Conservation (phyloP, 64 coral and sea anemone species). For the Pachyseris speciosa region DNA sequence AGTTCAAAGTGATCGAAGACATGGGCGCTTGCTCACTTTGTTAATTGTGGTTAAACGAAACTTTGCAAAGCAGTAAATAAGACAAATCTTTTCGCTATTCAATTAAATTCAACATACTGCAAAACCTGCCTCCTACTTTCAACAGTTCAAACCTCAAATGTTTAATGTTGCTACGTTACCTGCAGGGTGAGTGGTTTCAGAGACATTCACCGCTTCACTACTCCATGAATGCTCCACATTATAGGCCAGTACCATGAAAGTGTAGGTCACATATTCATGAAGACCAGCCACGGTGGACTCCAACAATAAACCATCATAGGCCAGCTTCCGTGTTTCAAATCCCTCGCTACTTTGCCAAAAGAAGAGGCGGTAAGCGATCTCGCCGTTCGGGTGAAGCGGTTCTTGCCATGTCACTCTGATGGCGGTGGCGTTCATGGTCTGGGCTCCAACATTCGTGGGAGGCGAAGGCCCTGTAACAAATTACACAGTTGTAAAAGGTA, state of each 20-base stretch:
- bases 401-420: slow-evolving; percentile 22
- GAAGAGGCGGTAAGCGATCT: neutral
- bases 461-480: slow-evolving; percentile 49
- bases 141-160: too few species aligned
- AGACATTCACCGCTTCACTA: slow-evolving; percentile 4
- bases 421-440: slow-evolving; percentile 37
- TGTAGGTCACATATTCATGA: slow-evolving; percentile 22
- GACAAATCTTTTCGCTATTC: too few species aligned
- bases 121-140: too few species aligned
- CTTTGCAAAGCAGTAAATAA: too few species aligned
- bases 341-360: neutral
- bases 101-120: too few species aligned
- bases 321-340: neutral
- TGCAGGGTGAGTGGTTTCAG: slow-evolving; percentile 29
- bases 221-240: slow-evolving; percentile 22
- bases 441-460: slow-evolving; percentile 28
- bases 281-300: neutral
- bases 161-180: neutral
- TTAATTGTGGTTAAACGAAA: too few species aligned
- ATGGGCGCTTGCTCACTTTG: too few species aligned
- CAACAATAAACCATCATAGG: slow-evolving; percentile 1
- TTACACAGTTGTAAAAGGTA: neutral
- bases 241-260: slow-evolving; percentile 3
- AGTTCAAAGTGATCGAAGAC: too few species aligned
- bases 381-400: slow-evolving; percentile 25